Base-by-base conservation (phyloP, 37 sponge, comb jelly and placozoan species). In the Crambe crambe region DNA sequence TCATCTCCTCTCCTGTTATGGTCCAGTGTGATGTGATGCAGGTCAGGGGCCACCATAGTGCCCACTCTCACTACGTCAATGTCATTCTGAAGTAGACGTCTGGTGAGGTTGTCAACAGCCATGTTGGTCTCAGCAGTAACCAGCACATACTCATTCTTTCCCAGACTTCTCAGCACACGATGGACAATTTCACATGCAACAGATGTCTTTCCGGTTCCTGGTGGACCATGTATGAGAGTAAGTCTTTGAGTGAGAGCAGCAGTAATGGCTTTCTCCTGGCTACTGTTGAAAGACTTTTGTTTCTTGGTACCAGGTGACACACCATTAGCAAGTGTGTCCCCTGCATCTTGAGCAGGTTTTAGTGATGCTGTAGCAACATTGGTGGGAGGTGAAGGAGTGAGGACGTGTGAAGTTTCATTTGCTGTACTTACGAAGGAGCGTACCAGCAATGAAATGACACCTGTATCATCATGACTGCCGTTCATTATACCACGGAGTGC, bases 151-250 rank as follows among this genome's bases (percentile, higher is more conserved):
- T 44, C 51, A 8, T 79, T 77, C 1, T 78, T 22, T 22, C n/a
- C 21, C 15, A 12, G 3, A 12, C 37, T 25, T 64, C 36, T 37
- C 21, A 67, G 76, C 30, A 80, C 2, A 25, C 42, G 68, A 2
- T 43, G 56, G 1, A 86, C 76, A 63, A 93, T 93, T 66, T 86
- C 84, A 63, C 80, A 80, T 20, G 94, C 89, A 0, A 85, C 80
- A n/a, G n/a, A n/a, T n/a, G n/a, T n/a, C n/a, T n/a, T n/a, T n/a
- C n/a, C n/a, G n/a, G n/a, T n/a, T n/a, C 94, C 94, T 35, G 94
- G 94, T 58, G 94, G 94, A 54, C 94, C 94, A 54, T 93, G 90
- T 29, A 93, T 89, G 56, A 93, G 64, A 23, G 90, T 93, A 3
- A 93, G 37, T 23, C 59, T 51, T 26, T 80, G 76, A 8, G 63